Percentiles rank a stretch among this genome's conserved stretches.
Evolutionary conservation across 2,113 vertebrate species (phyloP).

Genomic region (Planiliza haematocheilus): DNA sequence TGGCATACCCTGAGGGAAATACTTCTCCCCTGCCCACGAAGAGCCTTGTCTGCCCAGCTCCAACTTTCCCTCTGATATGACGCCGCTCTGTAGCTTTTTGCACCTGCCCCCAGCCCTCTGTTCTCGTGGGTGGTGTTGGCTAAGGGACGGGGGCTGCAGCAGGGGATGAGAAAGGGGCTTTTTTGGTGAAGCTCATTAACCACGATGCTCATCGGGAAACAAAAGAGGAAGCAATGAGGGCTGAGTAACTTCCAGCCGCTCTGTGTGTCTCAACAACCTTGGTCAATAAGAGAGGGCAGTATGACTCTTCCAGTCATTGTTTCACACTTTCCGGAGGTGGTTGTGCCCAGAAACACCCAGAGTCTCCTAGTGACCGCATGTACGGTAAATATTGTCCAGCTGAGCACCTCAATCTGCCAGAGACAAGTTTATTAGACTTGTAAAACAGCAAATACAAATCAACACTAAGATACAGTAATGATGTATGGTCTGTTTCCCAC

Average conservation of each 20-base stretch:
- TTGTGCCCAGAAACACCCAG: slow-evolving; percentile 33
- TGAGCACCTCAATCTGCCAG: neutral
- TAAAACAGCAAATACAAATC: neutral
- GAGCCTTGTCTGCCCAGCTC: slow-evolving; percentile 20
- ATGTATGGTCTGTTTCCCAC: neutral
- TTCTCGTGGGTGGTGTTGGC: slow-evolving; percentile 13
- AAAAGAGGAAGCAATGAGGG: slow-evolving; percentile 55
- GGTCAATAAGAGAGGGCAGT: slow-evolving; percentile 23
- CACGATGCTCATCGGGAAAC: slow-evolving; percentile 17
- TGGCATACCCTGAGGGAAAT: slow-evolving; percentile 9
- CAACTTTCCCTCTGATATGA: slow-evolving; percentile 56
- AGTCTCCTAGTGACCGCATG: slow-evolving; percentile 8
- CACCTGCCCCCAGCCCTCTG: slow-evolving; percentile 15
- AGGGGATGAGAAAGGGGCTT: neutral
- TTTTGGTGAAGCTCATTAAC: slow-evolving; percentile 17
- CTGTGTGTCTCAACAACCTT: slow-evolving; percentile 43
- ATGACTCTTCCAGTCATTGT: slow-evolving; percentile 70
- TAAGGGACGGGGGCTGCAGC: neutral
- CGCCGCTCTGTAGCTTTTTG: neutral
- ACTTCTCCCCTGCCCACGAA: neutral
- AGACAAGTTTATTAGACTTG: neutral
- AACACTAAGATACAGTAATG: neutral
- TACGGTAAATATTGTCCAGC: neutral
- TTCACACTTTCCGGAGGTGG: slow-evolving; percentile 59
- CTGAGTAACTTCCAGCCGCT: slow-evolving; percentile 36